A percentile compares a stretch with the other conserved stretches of the same genome.
Conservation (phyloP, 37 sponge, comb jelly and placozoan species). For the Agelas oroides region DNA sequence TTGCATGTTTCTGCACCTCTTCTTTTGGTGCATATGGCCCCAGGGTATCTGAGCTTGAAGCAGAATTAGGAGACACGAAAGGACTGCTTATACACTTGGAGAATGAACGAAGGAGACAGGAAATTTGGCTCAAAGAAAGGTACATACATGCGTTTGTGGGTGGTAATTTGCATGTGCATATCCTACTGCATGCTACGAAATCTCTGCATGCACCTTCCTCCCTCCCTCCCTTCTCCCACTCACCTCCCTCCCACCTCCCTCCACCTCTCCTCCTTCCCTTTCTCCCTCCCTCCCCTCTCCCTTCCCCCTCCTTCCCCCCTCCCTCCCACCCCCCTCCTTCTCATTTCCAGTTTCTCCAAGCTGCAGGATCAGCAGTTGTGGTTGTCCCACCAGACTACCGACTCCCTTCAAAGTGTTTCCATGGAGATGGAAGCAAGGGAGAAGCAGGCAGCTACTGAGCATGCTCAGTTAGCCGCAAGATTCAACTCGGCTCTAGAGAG, state of each 20-base stretch:
- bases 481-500: not conserved
- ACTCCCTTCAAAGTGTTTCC: not conserved
- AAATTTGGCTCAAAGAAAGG: conserved; percentile 12
- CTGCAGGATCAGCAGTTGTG: not conserved
- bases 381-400: not conserved
- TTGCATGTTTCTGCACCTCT: too few species aligned
- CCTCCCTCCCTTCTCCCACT: too few species aligned
- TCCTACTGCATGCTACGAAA: too few species aligned
- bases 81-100: not conserved
- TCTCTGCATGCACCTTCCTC: too few species aligned
- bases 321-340: too few species aligned
- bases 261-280: too few species aligned
- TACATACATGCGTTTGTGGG: too few species aligned
- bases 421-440: not conserved
- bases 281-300: not conserved
- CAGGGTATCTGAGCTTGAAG: not conserved
- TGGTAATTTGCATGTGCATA: too few species aligned
- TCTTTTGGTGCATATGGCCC: too few species aligned
- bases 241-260: too few species aligned
- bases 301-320: too few species aligned
- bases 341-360: not conserved
- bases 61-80: not conserved
- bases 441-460: not conserved
- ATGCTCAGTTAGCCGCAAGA: conserved; percentile 2
- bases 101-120: not conserved